Evolutionary conservation across 2,797 vertebrate genomes (phyloP), one percentile per base, ranked within the genome.

Genomic region (Denticeps clupeoides): DNA sequence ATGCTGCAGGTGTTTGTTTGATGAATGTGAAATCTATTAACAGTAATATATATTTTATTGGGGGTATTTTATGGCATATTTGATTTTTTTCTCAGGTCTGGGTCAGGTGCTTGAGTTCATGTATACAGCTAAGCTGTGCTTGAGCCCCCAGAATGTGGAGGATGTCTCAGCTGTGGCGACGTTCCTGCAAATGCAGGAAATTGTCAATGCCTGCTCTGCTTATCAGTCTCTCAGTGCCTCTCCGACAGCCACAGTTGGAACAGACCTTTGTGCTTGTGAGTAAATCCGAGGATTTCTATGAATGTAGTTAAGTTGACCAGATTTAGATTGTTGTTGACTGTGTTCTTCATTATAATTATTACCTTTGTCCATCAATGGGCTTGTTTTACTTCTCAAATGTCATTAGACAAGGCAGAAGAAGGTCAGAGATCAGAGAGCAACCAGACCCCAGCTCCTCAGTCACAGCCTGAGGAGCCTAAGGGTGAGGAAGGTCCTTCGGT

Each of bases 41-140:
- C 10, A 26, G 3, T 5, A 40, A 1, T 15, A 6, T 1, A 16
- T 38, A 8, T 45, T 26, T 43, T 15, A 12, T n/a, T 6, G 24
- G n/a, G 24, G 13, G 4, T 37, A 44, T 27, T 15, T 12, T 37
- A 8, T 49, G 7, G n/a, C 37, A 27, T 37, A 3, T 23, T 56
- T 7, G 2, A 21, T 63, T 60, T 44, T 65, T 2, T 24, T 61
- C 40, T 37, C 75, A 98, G 94, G 94, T 69, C 75, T 98, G 69
- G 89, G 89, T 7, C 93, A 94, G 48, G 87, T 97, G 21, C 69
- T 99, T 72, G 93, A 98, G 62, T 99, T 97, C 60, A 97, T 99
- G 93, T 99, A 99, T 82, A 97, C 95, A 0, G 88, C 91, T 25
- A 93, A 90, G 70, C 82, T 99, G 51, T 90, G 62, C 70, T 70